Percentiles rank a stretch among this genome's conserved stretches.
Conservation (phyloP, 2,888 invertebrate genomes). For the Argyresthia albistria region DNA sequence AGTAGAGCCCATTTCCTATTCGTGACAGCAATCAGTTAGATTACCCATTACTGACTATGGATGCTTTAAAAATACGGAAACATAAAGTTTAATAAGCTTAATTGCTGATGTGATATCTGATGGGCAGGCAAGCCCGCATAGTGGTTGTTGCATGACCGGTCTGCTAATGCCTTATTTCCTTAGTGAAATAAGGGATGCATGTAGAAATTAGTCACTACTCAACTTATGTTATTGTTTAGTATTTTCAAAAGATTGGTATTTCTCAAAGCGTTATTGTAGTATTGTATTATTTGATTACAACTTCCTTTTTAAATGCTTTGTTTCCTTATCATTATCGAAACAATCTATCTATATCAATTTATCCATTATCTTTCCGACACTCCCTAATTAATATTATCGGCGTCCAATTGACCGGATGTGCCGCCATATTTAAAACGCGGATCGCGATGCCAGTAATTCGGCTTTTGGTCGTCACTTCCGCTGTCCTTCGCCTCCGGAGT, state of each 20-base stretch:
- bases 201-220: not conserved
- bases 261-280: not conserved
- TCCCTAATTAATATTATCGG: slow-evolving; percentile 21
- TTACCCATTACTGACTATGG: not conserved
- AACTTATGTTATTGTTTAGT: not conserved
- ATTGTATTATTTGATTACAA: not conserved
- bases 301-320: not conserved
- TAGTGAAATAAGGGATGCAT: not conserved
- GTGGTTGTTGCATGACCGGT: not conserved
- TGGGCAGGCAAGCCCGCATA: slow-evolving; percentile 1
- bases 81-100: not conserved
- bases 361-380: not conserved
- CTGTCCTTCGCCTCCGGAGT: slow-evolving; percentile 27
- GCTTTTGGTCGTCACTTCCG: slow-evolving; percentile 45
- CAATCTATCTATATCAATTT: slow-evolving; percentile 5
- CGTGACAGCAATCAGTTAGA: not conserved
- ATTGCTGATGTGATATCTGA: slow-evolving; percentile 2
- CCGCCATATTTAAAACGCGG: slow-evolving; percentile 46
- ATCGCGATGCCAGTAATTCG: slow-evolving; percentile 55
- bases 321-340: not conserved
- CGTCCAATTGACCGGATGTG: slow-evolving; percentile 38
- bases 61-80: not conserved
- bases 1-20: not conserved
- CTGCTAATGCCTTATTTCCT: too few relatives aligned
- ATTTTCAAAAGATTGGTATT: not conserved